Percentiles rank a stretch among this genome's conserved stretches.
Conservation (phyloP, 2,888 invertebrate species). For the Eupithecia abbreviata region DNA sequence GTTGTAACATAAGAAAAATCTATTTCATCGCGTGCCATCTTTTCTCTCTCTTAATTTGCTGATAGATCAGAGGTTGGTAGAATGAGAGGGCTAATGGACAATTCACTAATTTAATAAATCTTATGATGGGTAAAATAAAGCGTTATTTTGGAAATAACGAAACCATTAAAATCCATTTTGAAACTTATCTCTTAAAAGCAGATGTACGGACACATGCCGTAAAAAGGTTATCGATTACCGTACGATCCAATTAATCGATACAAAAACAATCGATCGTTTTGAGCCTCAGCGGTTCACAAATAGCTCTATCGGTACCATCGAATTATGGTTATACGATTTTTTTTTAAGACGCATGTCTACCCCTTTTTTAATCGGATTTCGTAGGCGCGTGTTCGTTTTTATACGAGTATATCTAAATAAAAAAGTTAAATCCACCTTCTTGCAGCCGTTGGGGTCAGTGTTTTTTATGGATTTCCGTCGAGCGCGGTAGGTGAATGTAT, state of each 20-base stretch:
- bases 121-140: background rate
- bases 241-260: constrained; percentile 83
- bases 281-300: constrained; percentile 72
- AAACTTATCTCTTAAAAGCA: constrained; percentile 61
- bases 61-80: background rate
- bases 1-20: background rate
- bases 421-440: constrained; percentile 77
- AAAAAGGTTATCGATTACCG: constrained; percentile 80
- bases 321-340: constrained; percentile 79
- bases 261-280: constrained; percentile 75
- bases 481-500: constrained; percentile 77
- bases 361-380: constrained; percentile 82
- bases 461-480: constrained; percentile 72
- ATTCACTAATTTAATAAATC: background rate
- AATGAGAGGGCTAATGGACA: background rate
- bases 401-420: constrained; percentile 57
- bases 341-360: constrained; percentile 72
- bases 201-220: constrained; percentile 76
- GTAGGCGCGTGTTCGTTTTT: constrained; percentile 80
- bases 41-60: background rate
- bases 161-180: constrained; percentile 41
- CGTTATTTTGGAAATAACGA: background rate
- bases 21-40: background rate
- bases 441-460: constrained; percentile 75
- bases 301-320: constrained; percentile 79